phyloP scores from a whole-genome alignment of 2,113 vertebrate genomes.

The Rafetus swinhoei region DNA sequence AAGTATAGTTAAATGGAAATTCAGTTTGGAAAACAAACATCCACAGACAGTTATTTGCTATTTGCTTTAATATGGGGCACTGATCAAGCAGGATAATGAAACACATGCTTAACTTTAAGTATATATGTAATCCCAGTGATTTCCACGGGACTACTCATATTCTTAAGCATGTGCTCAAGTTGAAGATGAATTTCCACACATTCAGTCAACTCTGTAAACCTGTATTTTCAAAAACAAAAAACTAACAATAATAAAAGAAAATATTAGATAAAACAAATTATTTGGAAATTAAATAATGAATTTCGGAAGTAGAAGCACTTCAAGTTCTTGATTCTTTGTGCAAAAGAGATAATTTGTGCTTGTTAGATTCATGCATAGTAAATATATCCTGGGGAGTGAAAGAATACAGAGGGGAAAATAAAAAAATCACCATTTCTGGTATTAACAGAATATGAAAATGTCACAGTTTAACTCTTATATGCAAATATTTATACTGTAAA shows the following conservation, averaged over 20 bases:
- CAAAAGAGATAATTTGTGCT: conserved; percentile 18
- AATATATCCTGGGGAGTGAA: neutral
- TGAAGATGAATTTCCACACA: neutral
- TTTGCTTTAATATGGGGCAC: conserved; percentile 32
- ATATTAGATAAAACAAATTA: neutral
- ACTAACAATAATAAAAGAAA: neutral
- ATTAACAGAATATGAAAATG: neutral
- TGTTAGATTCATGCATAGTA: conserved; percentile 15
- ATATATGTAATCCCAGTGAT: conserved; percentile 54
- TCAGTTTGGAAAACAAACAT: conserved; percentile 44
- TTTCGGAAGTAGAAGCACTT: conserved; percentile 10
- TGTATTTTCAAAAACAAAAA: fast-evolving
- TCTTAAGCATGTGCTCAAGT: conserved; percentile 30
- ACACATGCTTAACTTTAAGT: neutral
- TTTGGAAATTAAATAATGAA: neutral
- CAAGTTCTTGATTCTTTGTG: neutral
- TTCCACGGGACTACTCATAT: conserved; percentile 50
- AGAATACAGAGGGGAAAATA: neutral
- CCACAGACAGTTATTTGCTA: conserved; percentile 29
- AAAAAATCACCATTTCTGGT: conserved; percentile 31
- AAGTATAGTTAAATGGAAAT: conserved; percentile 21
- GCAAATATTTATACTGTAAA: too few relatives aligned
- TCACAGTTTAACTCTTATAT: conserved; percentile 2
- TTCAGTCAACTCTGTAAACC: conserved; percentile 16
- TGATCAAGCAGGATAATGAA: conserved; percentile 41